These are phyloP conservation scores for Coreius guichenoti DNA, from an alignment of 2,797 vertebrate species.

Conservation along the genomic window DNA sequence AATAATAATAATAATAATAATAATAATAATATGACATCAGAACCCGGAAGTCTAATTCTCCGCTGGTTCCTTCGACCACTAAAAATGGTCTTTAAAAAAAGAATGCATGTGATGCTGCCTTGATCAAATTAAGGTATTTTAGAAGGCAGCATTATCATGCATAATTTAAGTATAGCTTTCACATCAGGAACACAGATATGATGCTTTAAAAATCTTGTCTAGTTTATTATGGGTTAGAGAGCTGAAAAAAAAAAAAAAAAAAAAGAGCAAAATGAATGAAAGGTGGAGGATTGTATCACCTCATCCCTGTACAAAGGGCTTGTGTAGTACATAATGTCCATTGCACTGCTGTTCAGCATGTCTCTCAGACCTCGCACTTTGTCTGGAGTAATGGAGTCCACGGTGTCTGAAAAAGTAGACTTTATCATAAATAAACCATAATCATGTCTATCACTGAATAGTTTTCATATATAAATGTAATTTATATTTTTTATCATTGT, in stretches of 20 bases:
- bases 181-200: background rate
- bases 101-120: background rate
- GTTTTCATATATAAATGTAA: background rate
- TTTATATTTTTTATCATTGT: background rate
- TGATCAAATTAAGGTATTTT: background rate
- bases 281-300: slow-evolving; percentile 72
- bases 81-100: background rate
- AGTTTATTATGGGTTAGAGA: background rate
- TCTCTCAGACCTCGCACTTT: slow-evolving; percentile 93
- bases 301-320: slow-evolving; percentile 96
- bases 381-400: slow-evolving; percentile 96
- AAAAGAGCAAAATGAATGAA: background rate
- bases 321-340: slow-evolving; percentile 99
- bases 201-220: background rate
- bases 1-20: no score
- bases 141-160: background rate
- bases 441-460: background rate
- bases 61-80: no score
- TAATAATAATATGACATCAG: no score
- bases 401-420: slow-evolving; percentile 83
- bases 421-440: slow-evolving; percentile 7
- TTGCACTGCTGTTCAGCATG: slow-evolving; percentile 97
- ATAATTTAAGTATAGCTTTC: background rate
- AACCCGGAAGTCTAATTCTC: no score
- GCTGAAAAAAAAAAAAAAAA: background rate